Evolutionary conservation across 2,113 vertebrate species (phyloP).

Genomic region (Nibea albiflora): DNA sequence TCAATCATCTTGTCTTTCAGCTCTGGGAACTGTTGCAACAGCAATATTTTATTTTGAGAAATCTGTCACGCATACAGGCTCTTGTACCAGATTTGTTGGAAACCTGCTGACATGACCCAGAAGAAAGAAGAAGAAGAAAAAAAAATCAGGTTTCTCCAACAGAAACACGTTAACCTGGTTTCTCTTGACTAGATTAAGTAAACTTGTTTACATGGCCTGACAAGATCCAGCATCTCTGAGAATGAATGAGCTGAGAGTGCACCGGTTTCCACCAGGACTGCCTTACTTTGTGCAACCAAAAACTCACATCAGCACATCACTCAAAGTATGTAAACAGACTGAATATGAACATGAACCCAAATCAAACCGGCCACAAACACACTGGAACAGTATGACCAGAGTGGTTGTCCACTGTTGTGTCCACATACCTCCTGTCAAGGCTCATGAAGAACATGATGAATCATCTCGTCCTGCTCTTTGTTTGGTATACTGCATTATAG

Average conservation of each 20-base stretch:
- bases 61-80: background rate
- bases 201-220: background rate
- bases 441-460: constrained; percentile 37
- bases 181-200: background rate
- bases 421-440: constrained; percentile 67
- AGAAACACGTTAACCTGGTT: background rate
- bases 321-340: constrained; percentile 1
- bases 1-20: background rate
- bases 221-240: background rate
- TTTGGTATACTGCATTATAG: constrained; percentile 50
- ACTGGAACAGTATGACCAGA: background rate
- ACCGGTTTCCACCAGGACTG: background rate
- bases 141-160: background rate
- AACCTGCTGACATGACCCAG: background rate
- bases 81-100: background rate
- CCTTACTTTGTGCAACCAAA: background rate
- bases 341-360: background rate
- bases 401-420: constrained; percentile 1
- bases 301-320: background rate
- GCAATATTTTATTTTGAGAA: background rate
- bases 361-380: background rate
- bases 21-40: background rate
- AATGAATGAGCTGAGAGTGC: background rate
- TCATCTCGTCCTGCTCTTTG: constrained; percentile 49
- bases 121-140: background rate